Evolutionary conservation across 2,113 vertebrate species (phyloP), one percentile per base, ranked within the genome.

Genomic region (Hippocampus barbouri): DNA sequence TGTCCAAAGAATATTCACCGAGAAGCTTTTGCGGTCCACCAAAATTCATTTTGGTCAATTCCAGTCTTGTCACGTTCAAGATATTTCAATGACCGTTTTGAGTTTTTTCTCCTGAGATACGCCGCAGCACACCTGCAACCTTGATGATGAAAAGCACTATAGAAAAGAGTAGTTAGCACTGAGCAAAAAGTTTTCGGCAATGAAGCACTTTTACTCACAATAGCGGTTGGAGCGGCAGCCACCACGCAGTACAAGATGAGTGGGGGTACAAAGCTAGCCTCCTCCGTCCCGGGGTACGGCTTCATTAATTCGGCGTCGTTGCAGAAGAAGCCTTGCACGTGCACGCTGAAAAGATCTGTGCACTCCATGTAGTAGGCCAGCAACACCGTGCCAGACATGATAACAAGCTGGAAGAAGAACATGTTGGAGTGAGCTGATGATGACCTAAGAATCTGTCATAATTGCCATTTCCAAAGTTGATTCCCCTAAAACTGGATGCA

Each of bases 271-370:
- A 98, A 97, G 89, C 97, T 96, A 84, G 94, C 92, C 34, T 99
- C 95, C 76, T 99, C 97, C 0, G 89, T 88, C 54, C 97, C 97
- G 0, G 97, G 97, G 81, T 98, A 98, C 0, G 97, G 97, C 91
- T 98, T 98, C 96, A 98, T 95, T 86, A 99, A 92, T 79, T 97
- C 95, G 43, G 96, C 94, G 0, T 98, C 96, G 62, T 97, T 96
- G 77, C 97, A 99, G 94, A 99, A 99, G 94, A 99, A 99, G 41
- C 97, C 97, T 91, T 99, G 97, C 88, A 98, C 88, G 68, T 98
- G 96, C 84, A 98, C 94, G 83, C 95, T 91, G 81, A 99, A 98
- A 80, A 94, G 95, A 89, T 97, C 93, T 0, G 97, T 98, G 94
- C 96, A 98, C 89, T 99, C 97, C 72, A 99, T 95, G 93, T 98